These are phyloP conservation scores for Gallinago nigripennis DNA, from an alignment of 2,797 vertebrate species.

Conservation along the genomic window DNA sequence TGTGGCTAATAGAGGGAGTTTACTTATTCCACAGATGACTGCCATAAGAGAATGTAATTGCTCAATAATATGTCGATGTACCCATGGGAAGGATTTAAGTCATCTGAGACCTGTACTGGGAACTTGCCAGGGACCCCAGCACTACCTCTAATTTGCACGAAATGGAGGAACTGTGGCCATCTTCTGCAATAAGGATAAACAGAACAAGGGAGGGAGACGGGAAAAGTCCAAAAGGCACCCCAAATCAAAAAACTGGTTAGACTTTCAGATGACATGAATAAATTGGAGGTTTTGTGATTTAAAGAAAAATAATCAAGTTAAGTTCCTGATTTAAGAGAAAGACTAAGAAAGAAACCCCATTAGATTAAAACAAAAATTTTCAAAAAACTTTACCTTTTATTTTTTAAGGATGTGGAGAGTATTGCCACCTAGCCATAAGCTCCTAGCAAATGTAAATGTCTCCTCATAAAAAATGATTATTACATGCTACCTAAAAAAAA, in stretches of 20 bases:
- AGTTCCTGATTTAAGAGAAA: neutral
- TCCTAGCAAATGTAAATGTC: neutral
- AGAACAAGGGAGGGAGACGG: neutral
- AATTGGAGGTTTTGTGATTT: neutral
- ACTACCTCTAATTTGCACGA: neutral
- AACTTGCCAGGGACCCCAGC: conserved; percentile 40
- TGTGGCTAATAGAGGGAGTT: conserved; percentile 48
- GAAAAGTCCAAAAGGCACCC: neutral
- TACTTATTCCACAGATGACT: conserved; percentile 60
- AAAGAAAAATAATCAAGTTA: neutral
- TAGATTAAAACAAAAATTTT: neutral
- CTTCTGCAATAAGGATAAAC: neutral
- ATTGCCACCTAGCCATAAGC: neutral
- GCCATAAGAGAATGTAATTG: conserved; percentile 66
- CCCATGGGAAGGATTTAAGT: conserved; percentile 54
- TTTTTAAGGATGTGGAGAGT: neutral
- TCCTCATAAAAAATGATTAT: neutral
- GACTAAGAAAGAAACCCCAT: neutral
- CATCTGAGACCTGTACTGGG: conserved; percentile 50
- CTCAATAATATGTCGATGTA: conserved; percentile 54
- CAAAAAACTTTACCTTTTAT: neutral
- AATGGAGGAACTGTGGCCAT: neutral
- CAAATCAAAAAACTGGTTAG: neutral
- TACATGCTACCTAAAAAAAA: neutral
- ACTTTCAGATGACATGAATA: neutral